Base-by-base conservation (phyloP, 2,888 invertebrate species). In the Osmoderma eremita region DNA sequence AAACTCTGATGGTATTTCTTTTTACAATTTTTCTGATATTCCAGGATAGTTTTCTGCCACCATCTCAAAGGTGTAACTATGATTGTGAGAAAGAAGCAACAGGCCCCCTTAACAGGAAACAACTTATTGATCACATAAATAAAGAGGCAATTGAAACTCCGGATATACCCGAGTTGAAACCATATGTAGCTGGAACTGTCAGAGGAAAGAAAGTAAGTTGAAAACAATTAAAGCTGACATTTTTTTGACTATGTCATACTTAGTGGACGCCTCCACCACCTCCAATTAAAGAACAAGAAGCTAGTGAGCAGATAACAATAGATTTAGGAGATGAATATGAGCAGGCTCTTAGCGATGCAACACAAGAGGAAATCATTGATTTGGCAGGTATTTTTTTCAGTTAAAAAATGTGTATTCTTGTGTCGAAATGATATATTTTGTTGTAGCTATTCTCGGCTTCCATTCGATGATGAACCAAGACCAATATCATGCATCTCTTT, bases 391-490 rank as follows among this genome's bases (percentile, higher is more conserved):
- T 15, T 38, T 22, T 15, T 45, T 65, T 41, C 49, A 51, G 8
- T 50, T 51, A 22, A 38, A 38, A 17, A 38, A 42, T 54, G 24
- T 36, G 24, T 13, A 22, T 56, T 3, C 39, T 20, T 56, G 1
- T 38, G 38, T 63, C 3, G 2, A 13, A 10, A 30, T 30, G 30
- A 10, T 2, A 10, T 6, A 30, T 30, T 30, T 30, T 1, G 5
- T 54, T 39, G 1, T 84, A 95, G 98, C 97, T 82, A 97, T 98
- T 83, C 89, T 98, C 80, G 99, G 98, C 79, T 97, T 99, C 89
- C 98, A 99, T 86, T 98, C 98, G 71, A 98, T 99, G 95, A 94
- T 99, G 92, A 99, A 98, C 83, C 99, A 99, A 86, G 97, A 98
- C 81, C 99, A 99, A 85, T 99, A 97, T 84, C 97, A 98, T 85